phyloP scores from a whole-genome alignment of 2,113 vertebrate genomes.

The Myotis davidii region DNA sequence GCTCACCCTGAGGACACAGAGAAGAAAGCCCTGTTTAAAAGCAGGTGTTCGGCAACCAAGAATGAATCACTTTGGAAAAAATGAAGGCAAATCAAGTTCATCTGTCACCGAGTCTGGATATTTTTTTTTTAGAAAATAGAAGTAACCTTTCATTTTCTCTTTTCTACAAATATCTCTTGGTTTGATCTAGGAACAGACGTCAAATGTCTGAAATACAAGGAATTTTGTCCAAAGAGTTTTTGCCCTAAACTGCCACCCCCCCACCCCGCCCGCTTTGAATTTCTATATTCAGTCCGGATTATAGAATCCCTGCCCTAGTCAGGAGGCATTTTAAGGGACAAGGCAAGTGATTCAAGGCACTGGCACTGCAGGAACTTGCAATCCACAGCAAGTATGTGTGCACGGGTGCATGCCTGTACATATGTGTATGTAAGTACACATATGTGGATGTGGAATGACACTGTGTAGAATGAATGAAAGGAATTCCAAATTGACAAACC shows the following conservation, averaged over 20 bases:
- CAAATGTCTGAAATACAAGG: conserved; percentile 2
- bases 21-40: conserved; percentile 44
- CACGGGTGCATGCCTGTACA: no score
- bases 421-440: accelerated
- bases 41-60: conserved; percentile 63
- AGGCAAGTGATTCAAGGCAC: background rate
- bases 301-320: background rate
- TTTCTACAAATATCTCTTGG: background rate
- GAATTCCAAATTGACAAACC: background rate
- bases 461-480: background rate
- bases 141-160: conserved; percentile 32
- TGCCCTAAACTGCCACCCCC: background rate
- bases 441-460: background rate
- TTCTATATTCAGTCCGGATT: background rate
- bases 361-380: background rate
- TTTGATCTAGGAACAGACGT: conserved; percentile 37
- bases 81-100: conserved; percentile 36
- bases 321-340: background rate
- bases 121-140: conserved; percentile 51
- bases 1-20: background rate
- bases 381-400: background rate
- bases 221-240: conserved; percentile 3
- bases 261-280: background rate
- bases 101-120: conserved; percentile 22
- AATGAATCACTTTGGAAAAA: conserved; percentile 70